Percentiles rank a stretch among this genome's conserved stretches.
Conservation (phyloP, 2,797 vertebrate genomes). For the Odontamblyopus rebecca region DNA sequence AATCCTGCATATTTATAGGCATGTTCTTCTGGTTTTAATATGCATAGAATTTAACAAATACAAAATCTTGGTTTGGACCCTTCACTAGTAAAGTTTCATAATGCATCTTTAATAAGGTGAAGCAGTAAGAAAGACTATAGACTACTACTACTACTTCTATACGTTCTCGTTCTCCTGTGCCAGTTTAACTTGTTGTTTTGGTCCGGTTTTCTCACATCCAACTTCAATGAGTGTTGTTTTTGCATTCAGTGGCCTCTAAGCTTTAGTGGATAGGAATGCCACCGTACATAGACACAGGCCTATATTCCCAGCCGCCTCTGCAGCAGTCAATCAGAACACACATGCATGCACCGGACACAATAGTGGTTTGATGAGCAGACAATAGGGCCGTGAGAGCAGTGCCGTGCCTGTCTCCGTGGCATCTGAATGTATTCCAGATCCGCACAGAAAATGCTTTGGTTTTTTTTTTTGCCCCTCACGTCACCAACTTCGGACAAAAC, state of each 20-base stretch:
- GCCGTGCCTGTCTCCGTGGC: constrained; percentile 64
- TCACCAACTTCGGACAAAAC: constrained; percentile 28
- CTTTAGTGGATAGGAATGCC: constrained; percentile 22
- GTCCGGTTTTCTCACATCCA: not conserved
- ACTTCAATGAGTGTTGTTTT: constrained; percentile 12
- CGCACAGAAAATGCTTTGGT: constrained; percentile 29
- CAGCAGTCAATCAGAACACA: constrained; percentile 43
- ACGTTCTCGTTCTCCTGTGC: not conserved
- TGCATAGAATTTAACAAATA: too few species aligned
- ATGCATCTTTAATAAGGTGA: not conserved
- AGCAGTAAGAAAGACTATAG: not conserved
- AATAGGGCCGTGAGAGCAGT: constrained; percentile 60
- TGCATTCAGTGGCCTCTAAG: constrained; percentile 7
- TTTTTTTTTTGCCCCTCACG: constrained; percentile 18
- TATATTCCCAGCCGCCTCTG: constrained; percentile 33
- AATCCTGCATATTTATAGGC: too few species aligned
- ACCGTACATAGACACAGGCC: constrained; percentile 28
- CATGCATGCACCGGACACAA: constrained; percentile 57
- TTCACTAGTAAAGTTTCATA: not conserved
- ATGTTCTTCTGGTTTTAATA: too few species aligned
- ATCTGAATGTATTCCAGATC: constrained; percentile 44
- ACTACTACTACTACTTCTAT: not conserved
- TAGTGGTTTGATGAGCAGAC: constrained; percentile 55
- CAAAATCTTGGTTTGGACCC: too few species aligned
- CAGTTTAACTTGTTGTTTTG: not conserved